phyloP scores from a whole-genome alignment of 1,140 invertebrate genomes.

The Saxidomus purpurata region DNA sequence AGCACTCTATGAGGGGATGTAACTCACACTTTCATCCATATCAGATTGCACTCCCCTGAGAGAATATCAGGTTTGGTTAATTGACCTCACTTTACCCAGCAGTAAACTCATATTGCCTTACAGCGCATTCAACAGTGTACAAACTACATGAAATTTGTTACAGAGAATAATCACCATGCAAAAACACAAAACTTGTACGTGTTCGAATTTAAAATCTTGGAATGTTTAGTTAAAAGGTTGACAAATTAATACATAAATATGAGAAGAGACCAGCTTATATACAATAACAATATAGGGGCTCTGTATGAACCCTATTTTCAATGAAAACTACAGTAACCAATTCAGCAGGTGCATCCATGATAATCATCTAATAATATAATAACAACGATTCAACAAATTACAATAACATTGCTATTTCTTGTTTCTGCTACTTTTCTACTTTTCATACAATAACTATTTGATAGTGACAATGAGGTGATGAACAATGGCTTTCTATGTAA shows the following conservation, averaged over 20 bases:
- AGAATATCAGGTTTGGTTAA: background rate
- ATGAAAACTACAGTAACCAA: background rate
- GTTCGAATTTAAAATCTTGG: background rate
- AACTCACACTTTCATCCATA: background rate
- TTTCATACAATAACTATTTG: background rate
- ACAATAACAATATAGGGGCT: background rate
- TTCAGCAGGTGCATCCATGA: background rate
- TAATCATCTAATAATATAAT: background rate
- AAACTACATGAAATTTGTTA: background rate
- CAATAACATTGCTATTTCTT: background rate
- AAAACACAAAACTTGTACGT: too few relatives aligned
- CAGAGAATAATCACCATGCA: background rate
- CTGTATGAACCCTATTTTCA: background rate
- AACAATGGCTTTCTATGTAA: background rate
- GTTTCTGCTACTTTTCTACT: background rate
- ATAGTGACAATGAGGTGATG: background rate
- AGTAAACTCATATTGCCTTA: background rate
- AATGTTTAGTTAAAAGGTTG: background rate
- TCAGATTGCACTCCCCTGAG: conserved; percentile 9
- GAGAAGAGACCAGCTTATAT: conserved; percentile 26
- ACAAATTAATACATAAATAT: background rate
- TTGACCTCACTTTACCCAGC: background rate
- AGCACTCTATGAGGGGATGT: background rate
- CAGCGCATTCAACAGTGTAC: background rate
- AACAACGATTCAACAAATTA: background rate